Evolutionary conservation across 2,113 vertebrate species (phyloP), one percentile per base, ranked within the genome.

Genomic region (Spheniscus mendiculus): DNA sequence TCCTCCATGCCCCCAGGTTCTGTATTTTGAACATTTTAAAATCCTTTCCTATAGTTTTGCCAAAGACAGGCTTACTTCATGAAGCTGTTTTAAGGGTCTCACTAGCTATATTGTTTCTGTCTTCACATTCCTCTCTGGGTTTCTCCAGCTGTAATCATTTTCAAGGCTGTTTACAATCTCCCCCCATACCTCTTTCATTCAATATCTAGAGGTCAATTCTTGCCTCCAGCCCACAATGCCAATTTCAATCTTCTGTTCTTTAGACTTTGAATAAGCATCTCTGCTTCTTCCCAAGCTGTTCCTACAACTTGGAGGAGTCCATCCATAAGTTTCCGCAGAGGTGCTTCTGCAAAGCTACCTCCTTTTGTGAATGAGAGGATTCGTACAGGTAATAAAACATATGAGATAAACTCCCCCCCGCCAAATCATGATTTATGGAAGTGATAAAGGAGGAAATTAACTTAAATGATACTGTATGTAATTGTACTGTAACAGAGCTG

Each of bases 61-160:
- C 70, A 72, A 90, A 91, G 78, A 34, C 38, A 65, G 18, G 7
- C 45, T 85, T 62, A 49, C 23, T 65, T 53, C 36, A 38, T 7
- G 40, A 66, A 85, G 44, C 40, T 73, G 40, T 76, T 97, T 70
- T 62, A 77, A 79, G 78, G 30, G 49, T 77, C 40, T 76, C 23
- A 34, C 45, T 79, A 87, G 58, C 21, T 76, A 19, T 45, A 45
- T 21, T 62, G 40, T 70, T 96, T 38, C 59, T 73, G 56, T 73
- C 62, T 73, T 83, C 15, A 3, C 82, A 61, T 88, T 96, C 78
- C 58, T 88, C 36, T 83, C 55, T 66, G 70, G 18, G 12, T 83
- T 94, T 77, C 74, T 93, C 66, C 53, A 94, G 93, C 14, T 47
- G 90, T 34, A 84, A 86, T 70, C 10, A 66, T 83, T 95, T 97